phyloP scores from a whole-genome alignment of 2,888 invertebrate genomes.

The Drosophila pseudotalamancana region DNA sequence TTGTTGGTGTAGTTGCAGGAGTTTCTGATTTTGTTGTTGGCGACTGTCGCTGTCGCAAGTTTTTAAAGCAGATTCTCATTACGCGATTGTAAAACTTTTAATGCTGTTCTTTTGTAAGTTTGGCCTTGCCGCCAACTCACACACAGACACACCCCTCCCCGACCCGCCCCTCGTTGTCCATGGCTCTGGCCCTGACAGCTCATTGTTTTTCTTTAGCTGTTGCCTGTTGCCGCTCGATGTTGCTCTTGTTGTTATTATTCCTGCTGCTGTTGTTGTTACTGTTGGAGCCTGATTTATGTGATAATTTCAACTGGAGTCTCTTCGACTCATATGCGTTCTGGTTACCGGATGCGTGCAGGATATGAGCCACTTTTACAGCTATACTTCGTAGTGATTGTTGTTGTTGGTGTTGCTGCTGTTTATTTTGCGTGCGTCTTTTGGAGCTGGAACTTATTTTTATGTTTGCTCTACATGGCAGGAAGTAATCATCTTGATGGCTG shows the following conservation, averaged over 20 bases:
- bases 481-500: constrained; percentile 79
- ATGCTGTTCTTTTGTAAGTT: constrained; percentile 77
- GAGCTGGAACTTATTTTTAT: constrained; percentile 74
- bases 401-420: constrained; percentile 47
- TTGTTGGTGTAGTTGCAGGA: constrained; percentile 32
- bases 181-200: constrained; percentile 19
- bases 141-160: background rate
- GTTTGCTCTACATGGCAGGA: constrained; percentile 74
- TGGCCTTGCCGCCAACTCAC: constrained; percentile 54
- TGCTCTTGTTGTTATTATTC: constrained; percentile 30
- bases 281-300: constrained; percentile 71
- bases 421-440: constrained; percentile 64
- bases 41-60: constrained; percentile 68
- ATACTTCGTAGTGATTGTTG: constrained; percentile 59
- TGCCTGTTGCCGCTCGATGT: constrained; percentile 49
- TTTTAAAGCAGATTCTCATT: constrained; percentile 80
- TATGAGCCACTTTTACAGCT: constrained; percentile 77
- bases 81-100: constrained; percentile 79
- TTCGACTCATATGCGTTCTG: constrained; percentile 64
- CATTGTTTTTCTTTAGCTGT: constrained; percentile 58
- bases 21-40: constrained; percentile 40
- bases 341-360: constrained; percentile 73
- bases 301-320: constrained; percentile 66
- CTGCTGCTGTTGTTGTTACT: constrained; percentile 27
- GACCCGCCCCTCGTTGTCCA: background rate